Base-by-base conservation (phyloP, 2,888 invertebrate genomes). In the Pollenia labialis region DNA sequence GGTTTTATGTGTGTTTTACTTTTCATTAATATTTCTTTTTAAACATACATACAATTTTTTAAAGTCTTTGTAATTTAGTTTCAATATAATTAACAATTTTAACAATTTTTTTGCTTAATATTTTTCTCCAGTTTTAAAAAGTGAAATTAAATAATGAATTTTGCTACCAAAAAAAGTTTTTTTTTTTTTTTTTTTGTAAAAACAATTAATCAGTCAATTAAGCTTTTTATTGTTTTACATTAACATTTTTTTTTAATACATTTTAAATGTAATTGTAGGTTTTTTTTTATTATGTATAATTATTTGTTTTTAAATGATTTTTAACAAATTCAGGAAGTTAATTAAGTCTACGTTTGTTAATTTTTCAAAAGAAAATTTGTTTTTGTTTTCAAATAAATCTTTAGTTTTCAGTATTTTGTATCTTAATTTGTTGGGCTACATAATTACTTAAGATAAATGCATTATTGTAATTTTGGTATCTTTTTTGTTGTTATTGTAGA, bases 371-470 rank as follows among this genome's bases (percentile, higher is more conserved):
- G 48, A 75, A 69, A 60, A 46, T 44, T 71, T 69, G 11, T 12
- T 62, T 69, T 16, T 11, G 72, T 58, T 56, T 66, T 42, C 32
- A 7, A 62, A 32, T 54, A 44, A n/a, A 16, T 42, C 12, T 18
- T 64, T 77, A 52, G 44, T 81, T 81, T 66, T 72, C 46, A 74
- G 52, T 79, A 60, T 44, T 74, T 80, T 16, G 66, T 44, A 14
- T 50, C 18, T n/a, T 52, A 14, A 66, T 44, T 77, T 72, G 48
- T 79, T 60, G 50, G 16, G 50, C 52, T 81, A 85, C 76, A 60
- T 64, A 32, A 42, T 84, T 85, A 81, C 48, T 62, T 81, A 85
- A 88, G 81, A 88, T 88, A 88, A 88, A 88, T 88, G 88, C 88
- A 88, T 60, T 87, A 80, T 81, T 86, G 79, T 85, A 76, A 58